Base-by-base conservation (phyloP, 2,888 invertebrate species). In the Apantesis nais region DNA sequence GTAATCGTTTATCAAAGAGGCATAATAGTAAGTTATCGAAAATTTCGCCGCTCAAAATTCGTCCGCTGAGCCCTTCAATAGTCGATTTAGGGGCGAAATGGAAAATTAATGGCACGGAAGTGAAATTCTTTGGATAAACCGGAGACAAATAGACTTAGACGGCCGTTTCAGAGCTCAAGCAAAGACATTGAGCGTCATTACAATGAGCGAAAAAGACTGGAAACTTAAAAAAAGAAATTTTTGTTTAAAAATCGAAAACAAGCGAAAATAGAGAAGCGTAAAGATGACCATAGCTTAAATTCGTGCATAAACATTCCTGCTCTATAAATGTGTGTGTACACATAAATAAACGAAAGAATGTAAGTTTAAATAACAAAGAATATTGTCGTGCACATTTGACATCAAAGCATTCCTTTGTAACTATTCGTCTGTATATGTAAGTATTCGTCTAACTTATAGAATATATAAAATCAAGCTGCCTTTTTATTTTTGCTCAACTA, bases 71-170 rank as follows among this genome's bases (percentile, higher is more conserved):
- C 87, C 86, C 80, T 83, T 89, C 88, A 89, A 91, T 90, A 88
- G 91, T 85, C 90, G 90, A 89, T 90, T 90, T 88, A 86, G 88
- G 88, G 82, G 85, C 83, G 83, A 88, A 92, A 93, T 92, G 90
- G 91, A 90, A 92, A 93, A 90, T 93, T 92, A 92, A 93, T 92
- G 92, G 87, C 74, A 87, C 87, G 92, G 91, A 92, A 93, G 89
- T 90, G 90, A 92, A 91, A 89, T 89, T 90, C 87, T 87, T 86
- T 80, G 85, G 86, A 89, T 88, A 89, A 85, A 87, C 83, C 84
- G 82, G 83, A 90, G 88, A 91, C 90, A 91, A 58, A 91, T 87
- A 86, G 87, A 85, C 85, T 85, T 81, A 84, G 85, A 79, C 73
- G 83, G 81, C 81, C 86, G 84, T 85, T 87, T 81, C 78, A 80